phyloP scores from a whole-genome alignment of 2,797 vertebrate species.

The Busarellus nigricollis region DNA sequence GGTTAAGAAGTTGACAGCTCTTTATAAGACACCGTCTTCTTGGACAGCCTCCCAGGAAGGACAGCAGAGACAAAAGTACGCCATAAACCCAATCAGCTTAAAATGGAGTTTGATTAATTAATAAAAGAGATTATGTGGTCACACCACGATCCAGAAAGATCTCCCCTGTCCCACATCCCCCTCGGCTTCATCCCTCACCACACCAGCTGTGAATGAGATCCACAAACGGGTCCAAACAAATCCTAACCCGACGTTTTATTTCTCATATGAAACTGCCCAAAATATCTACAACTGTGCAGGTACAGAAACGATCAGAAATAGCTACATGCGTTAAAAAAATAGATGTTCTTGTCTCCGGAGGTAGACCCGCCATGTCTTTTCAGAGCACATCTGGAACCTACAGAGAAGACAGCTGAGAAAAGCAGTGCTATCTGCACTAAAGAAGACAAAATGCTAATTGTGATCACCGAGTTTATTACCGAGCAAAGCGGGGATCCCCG shows the following conservation, averaged over 20 bases:
- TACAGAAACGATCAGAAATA: rapidly evolving
- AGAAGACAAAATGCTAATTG: not conserved
- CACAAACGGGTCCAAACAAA: rapidly evolving
- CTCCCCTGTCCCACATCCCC: not conserved
- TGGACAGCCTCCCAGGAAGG: conserved; percentile 2
- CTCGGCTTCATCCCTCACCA: not conserved
- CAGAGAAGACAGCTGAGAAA: not conserved
- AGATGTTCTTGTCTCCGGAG: not conserved
- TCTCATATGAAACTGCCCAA: not conserved
- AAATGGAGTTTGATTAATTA: not conserved
- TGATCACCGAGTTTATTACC: not conserved
- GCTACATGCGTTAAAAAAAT: not conserved
- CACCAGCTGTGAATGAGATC: not conserved
- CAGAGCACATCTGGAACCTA: not conserved
- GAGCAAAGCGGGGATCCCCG: not conserved
- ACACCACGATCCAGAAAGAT: not conserved
- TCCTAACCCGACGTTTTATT: not conserved
- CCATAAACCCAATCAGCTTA: not conserved
- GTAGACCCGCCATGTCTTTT: not conserved
- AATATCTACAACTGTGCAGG: not conserved
- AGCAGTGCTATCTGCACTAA: not conserved
- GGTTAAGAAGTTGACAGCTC: not conserved
- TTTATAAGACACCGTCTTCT: not conserved
- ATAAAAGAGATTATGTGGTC: not conserved
- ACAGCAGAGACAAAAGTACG: not conserved